These are phyloP conservation scores for Thalassaphorura encarpata DNA, from an alignment of 1,140 invertebrate genomes.

Conservation along the genomic window DNA sequence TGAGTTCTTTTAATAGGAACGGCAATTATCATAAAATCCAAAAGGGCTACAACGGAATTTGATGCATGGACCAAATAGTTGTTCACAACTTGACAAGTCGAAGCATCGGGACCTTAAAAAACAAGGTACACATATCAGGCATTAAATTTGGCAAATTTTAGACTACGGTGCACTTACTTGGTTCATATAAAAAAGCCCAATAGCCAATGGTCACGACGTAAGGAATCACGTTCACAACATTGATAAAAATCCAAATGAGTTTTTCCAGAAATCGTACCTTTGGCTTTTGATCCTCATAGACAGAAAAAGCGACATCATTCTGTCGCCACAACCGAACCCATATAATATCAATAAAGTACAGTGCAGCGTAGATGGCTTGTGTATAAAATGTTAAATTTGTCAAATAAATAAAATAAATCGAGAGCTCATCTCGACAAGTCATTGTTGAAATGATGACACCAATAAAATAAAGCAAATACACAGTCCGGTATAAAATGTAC, in stretches of 20 bases:
- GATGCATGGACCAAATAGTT: not conserved
- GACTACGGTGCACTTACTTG: no score
- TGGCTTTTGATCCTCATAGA: not conserved
- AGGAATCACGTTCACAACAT: constrained; percentile 3
- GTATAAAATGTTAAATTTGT: not conserved
- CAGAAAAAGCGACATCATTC: no score
- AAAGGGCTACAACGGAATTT: not conserved
- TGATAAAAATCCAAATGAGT: constrained; percentile 10
- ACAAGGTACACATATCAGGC: no score
- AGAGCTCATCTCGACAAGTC: not conserved
- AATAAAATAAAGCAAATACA: not conserved
- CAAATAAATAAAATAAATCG: not conserved
- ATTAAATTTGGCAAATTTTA: no score
- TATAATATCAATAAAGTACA: not conserved
- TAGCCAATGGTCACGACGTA: constrained; percentile 1
- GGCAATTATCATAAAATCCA: not conserved
- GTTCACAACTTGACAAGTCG: not conserved
- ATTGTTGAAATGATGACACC: not conserved
- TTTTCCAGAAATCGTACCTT: not conserved
- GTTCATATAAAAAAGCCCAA: not conserved
- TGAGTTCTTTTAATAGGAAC: not conserved
- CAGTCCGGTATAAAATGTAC: not conserved
- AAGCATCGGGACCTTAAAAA: no score
- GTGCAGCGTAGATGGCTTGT: not conserved
- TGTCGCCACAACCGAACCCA: no score